These are phyloP conservation scores for Buathra laborator DNA, from an alignment of 2,888 invertebrate species.

Conservation along the genomic window DNA sequence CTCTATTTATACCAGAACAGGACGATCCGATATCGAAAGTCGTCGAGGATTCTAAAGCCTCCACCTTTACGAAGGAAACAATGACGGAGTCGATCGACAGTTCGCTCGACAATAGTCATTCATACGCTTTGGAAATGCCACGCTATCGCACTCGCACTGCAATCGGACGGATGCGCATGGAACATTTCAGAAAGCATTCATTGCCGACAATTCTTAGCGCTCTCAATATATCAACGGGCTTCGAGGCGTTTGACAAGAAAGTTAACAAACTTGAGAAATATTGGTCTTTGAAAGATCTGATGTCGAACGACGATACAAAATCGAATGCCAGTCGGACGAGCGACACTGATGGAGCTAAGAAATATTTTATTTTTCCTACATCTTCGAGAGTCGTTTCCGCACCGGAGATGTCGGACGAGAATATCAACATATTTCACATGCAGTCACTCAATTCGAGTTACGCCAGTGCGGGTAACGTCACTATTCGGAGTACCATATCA, in stretches of 20 bases:
- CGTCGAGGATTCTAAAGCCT: constrained; percentile 33
- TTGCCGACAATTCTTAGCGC: constrained; percentile 76
- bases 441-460: constrained; percentile 68
- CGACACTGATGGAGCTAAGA: constrained; percentile 68
- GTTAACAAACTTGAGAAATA: constrained; percentile 80
- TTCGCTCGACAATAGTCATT: constrained; percentile 58
- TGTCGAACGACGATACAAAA: constrained; percentile 73
- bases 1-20: constrained; percentile 76
- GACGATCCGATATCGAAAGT: constrained; percentile 48
- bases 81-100: constrained; percentile 72
- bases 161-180: constrained; percentile 73
- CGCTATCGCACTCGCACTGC: constrained; percentile 66
- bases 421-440: constrained; percentile 70
- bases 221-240: constrained; percentile 71
- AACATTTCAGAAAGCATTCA: constrained; percentile 77
- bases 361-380: constrained; percentile 77
- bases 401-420: constrained; percentile 76
- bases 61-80: constrained; percentile 68
- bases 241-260: constrained; percentile 64
- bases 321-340: constrained; percentile 53
- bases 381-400: constrained; percentile 78
- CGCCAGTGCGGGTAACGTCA: constrained; percentile 65
- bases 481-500: constrained; percentile 75
- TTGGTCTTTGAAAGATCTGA: constrained; percentile 80
- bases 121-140: constrained; percentile 51